Evolutionary conservation across 1,140 invertebrate species (phyloP).

Genomic region (Patella vulgata): DNA sequence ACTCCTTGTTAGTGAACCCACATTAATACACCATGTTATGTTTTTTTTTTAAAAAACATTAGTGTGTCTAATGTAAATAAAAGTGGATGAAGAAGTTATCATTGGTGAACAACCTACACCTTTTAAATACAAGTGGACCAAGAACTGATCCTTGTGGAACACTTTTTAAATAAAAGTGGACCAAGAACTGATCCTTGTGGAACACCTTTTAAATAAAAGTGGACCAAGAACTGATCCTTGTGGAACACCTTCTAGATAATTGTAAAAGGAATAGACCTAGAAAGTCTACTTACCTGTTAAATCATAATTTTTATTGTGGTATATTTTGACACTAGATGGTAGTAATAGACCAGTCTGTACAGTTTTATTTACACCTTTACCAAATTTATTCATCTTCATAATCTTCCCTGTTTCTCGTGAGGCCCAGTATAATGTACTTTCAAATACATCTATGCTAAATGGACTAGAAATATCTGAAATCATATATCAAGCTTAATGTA

Average conservation of each 20-base stretch:
- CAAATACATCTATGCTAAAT: constrained; percentile 90
- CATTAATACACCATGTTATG: too few relatives aligned
- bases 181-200: too few relatives aligned
- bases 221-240: not conserved
- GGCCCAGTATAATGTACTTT: constrained; percentile 88
- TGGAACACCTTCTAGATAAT: not conserved
- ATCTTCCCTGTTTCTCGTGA: constrained; percentile 86
- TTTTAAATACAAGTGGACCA: too few relatives aligned
- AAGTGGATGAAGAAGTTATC: too few relatives aligned
- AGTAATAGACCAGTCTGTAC: constrained; percentile 82
- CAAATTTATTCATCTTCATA: constrained; percentile 92
- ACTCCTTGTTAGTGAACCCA: too few relatives aligned
- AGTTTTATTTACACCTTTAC: constrained; percentile 86
- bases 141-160: too few relatives aligned
- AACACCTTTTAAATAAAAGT: too few relatives aligned
- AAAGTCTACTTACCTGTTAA: constrained; percentile 38
- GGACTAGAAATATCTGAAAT: constrained; percentile 79
- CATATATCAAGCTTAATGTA: too few relatives aligned
- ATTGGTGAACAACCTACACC: too few relatives aligned
- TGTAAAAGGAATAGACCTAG: not conserved
- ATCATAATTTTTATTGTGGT: constrained; percentile 48
- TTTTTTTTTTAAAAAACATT: too few relatives aligned
- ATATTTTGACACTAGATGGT: constrained; percentile 82
- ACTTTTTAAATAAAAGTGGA: too few relatives aligned
- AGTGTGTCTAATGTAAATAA: too few relatives aligned